Base-by-base conservation (phyloP, 2,113 vertebrate genomes). In the Odontesthes bonariensis region DNA sequence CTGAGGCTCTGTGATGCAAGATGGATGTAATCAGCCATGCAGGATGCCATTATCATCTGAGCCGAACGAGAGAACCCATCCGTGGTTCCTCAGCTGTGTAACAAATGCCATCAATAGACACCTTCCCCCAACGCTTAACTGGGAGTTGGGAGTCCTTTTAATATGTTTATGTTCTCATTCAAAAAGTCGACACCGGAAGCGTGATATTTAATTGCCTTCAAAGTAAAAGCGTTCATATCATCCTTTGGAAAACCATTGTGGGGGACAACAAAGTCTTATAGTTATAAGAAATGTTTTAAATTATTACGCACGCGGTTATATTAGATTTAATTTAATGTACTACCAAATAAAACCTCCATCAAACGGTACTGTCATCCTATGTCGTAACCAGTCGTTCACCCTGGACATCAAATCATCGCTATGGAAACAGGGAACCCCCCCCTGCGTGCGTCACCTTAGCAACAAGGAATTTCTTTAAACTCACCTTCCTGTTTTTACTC, bases 401-500 rank as follows among this genome's bases (percentile, higher is more conserved):
- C 53, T 40, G 10, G 22, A 11, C 59, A 38, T 23, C 59, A 51
- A 49, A 59, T 47, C 8, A 79, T 86, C 66, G 44, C 55, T 69
- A 79, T 79, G 82, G 86, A 78, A 85, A 79, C 73, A 46, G 77
- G 79, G 70, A 62, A 40, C 5, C 70, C 10, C 69, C 35, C 33
- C 19, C 0, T 1, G 35, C 32, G 19, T 74, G 73, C 63, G 83
- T 85, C 82, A 75, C 69, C 58, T 66, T 14, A 57, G 67, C 62
- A 68, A 75, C 42, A 52, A 56, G 33, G 54, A 53, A n/a, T 72
- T 51, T 31, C 32, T 49, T 56, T 23, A n/a, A 68, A 77, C 88
- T 85, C 71, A 94, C 93, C 92, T 92, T 90, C 63, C 71, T 88
- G 80, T 44, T 88, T 83, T 92, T 93, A 74, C 92, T 94, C 61